Base-by-base conservation (phyloP, 2,113 vertebrate genomes). In the Cyphomyrus plagiostoma region DNA sequence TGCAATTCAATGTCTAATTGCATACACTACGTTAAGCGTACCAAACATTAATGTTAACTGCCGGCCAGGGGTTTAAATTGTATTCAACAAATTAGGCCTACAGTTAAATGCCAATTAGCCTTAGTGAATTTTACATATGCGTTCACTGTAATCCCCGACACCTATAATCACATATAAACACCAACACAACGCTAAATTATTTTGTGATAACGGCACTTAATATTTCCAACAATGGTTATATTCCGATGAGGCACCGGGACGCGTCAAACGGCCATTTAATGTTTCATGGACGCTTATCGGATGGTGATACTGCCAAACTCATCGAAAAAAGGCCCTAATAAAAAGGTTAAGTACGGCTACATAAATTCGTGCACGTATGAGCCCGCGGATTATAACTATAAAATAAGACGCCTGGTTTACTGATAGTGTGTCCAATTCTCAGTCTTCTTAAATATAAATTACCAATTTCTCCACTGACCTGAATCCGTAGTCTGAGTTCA, bases 401-500 rank as follows among this genome's bases (percentile, higher is more conserved):
- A 30, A 70, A 30, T 70, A 70, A 30, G 4, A 80, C 35, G 9
- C 5, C 4, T 19, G 26, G 4, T 80, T 35, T 35, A 35, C 35
- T 35, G 35, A 8, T 35, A 77, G 17, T 42, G 74, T 42, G 17
- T 80, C 35, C 74, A 80, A 42, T 15, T 42, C 35, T 5, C 74
- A 39, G 8, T 42, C 15, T 42, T 42, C 15, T 42, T 80, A 80
- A 80, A 80, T 19, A 17, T 19, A 80, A 77, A 80, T 42, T 35
- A 80, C 4, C 74, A 70, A 13, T 80, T 19, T 17, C 2, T 80
- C 74, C 74, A 42, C 91, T 95, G 91, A 98, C 98, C 97, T 98
- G 97, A 91, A 99, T 98, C 91, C 97, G 95, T 90, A 94, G 94
- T 21, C 97, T 95, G 84, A 99, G 94, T 13, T 95, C 95, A 11